Conservation (phyloP, 2,888 invertebrate genomes). For the Ypsolopha scabrella region DNA sequence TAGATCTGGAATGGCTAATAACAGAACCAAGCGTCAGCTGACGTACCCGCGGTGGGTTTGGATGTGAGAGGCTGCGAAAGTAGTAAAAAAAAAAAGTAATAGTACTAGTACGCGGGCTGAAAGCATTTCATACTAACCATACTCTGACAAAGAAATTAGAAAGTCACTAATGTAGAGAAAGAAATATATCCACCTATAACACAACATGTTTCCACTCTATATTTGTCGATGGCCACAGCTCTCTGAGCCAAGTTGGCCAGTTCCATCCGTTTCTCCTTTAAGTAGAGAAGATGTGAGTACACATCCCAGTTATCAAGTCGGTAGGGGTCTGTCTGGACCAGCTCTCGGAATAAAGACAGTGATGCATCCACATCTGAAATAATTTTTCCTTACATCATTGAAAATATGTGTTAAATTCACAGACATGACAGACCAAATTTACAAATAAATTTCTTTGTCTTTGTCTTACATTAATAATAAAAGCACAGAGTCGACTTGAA, state of each 20-base stretch:
- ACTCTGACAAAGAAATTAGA: background rate
- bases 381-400: background rate
- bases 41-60: too few species aligned
- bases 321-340: constrained; percentile 91
- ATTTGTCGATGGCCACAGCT: constrained; percentile 95
- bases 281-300: constrained; percentile 95
- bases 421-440: too few species aligned
- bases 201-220: constrained; percentile 96
- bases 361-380: constrained; percentile 88
- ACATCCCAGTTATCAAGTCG: constrained; percentile 96
- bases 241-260: constrained; percentile 94
- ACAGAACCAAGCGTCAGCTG: too few species aligned
- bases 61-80: too few species aligned
- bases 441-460: too few species aligned
- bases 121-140: background rate
- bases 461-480: too few species aligned
- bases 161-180: background rate
- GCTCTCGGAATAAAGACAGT: constrained; percentile 83
- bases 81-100: too few species aligned
- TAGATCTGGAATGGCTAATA: too few species aligned
- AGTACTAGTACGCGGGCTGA: too few species aligned
- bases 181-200: constrained; percentile 80
- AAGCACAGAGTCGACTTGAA: too few species aligned
- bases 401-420: background rate
- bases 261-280: constrained; percentile 92